Conservation (phyloP, 1,140 invertebrate species). For the Neodiprion fabricii region DNA sequence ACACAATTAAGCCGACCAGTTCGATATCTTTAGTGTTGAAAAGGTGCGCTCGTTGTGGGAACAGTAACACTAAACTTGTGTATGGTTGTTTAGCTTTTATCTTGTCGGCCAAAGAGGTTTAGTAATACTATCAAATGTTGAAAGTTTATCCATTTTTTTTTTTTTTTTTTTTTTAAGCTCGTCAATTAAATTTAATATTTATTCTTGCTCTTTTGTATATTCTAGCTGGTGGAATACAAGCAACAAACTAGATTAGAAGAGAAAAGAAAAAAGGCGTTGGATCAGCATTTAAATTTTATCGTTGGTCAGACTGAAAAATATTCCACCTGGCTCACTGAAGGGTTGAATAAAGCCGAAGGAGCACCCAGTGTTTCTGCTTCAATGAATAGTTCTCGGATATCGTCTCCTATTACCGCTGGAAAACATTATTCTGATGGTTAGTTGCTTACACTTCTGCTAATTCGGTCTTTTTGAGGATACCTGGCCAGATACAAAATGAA, state of each 20-base stretch:
- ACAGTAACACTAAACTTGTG: constrained; percentile 45
- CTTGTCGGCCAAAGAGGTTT: constrained; percentile 37
- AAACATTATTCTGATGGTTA: constrained; percentile 61
- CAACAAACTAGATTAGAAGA: constrained; percentile 91
- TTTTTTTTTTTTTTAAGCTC: constrained; percentile 9
- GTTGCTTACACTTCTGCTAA: constrained; percentile 13
- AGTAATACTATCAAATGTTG: constrained; percentile 31
- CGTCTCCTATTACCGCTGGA: constrained; percentile 49
- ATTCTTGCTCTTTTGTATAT: constrained; percentile 25
- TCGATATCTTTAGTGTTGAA: constrained; percentile 42
- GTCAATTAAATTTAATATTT: background rate
- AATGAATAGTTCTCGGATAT: constrained; percentile 60
- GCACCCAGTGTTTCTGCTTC: constrained; percentile 57
- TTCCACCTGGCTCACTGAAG: constrained; percentile 87
- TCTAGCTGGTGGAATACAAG: constrained; percentile 91
- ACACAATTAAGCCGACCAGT: constrained; percentile 61
- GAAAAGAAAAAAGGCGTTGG: constrained; percentile 93
- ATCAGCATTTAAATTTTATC: constrained; percentile 97
- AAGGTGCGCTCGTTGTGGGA: constrained; percentile 62
- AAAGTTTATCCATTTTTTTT: background rate
- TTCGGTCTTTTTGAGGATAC: background rate
- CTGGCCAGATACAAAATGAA: background rate
- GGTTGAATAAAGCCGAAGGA: constrained; percentile 72
- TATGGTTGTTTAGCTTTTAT: constrained; percentile 30
- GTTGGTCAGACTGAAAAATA: constrained; percentile 99